Percentiles rank a stretch among this genome's conserved stretches.
These are phyloP conservation scores for Tinea pellionella DNA, from an alignment of 2,888 invertebrate genomes.

Conservation along the genomic window DNA sequence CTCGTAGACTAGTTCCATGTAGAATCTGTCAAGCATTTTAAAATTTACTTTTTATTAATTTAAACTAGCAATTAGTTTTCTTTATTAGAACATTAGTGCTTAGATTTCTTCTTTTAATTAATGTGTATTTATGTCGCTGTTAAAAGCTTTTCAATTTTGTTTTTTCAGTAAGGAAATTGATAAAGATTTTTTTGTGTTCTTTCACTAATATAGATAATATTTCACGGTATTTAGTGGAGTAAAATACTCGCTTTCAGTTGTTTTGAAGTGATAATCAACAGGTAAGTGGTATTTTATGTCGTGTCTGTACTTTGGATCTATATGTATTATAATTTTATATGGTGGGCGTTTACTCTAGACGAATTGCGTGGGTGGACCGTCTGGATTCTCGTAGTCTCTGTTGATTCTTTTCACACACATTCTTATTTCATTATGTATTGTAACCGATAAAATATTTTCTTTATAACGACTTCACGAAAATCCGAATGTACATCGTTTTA, in stretches of 20 bases:
- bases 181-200: no score
- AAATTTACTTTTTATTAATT: not conserved
- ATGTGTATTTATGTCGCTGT: not conserved
- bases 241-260: not conserved
- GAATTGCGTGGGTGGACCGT: constrained; percentile 44
- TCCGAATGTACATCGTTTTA: no score
- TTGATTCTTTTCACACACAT: constrained; percentile 24
- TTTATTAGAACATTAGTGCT: not conserved
- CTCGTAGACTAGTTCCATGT: constrained; percentile 39
- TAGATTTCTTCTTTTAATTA: not conserved
- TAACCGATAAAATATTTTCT: not conserved
- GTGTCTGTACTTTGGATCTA: not conserved
- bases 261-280: not conserved
- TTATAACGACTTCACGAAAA: no score
- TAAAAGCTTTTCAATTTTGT: no score
- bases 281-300: not conserved
- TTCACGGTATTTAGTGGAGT: not conserved
- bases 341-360: constrained; percentile 57
- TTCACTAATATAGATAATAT: not conserved
- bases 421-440: not conserved
- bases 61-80: not conserved
- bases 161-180: no score
- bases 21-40: constrained; percentile 39
- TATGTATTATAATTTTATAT: constrained; percentile 20
- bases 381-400: constrained; percentile 23